These are phyloP conservation scores for Thera obeliscata DNA, from an alignment of 2,888 invertebrate genomes.

Conservation along the genomic window DNA sequence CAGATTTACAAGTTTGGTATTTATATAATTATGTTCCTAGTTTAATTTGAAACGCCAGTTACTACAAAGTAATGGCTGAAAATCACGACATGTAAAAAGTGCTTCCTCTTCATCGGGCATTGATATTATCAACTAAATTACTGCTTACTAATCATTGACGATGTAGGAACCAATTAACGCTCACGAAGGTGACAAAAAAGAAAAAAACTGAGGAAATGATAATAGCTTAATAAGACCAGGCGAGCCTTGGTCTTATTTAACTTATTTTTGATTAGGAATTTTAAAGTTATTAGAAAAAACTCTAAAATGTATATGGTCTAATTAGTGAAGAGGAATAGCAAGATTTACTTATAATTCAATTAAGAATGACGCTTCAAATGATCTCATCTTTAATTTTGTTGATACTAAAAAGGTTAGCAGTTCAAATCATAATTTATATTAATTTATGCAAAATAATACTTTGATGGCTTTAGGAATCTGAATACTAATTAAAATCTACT, in stretches of 20 bases:
- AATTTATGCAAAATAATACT: no score
- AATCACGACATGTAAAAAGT: constrained; percentile 25
- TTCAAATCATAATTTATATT: no score
- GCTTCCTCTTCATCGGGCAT: constrained; percentile 17
- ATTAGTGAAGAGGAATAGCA: no score
- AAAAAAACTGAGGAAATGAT: constrained; percentile 14
- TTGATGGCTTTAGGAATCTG: no score
- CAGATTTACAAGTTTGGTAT: neutral
- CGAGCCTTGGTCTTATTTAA: neutral
- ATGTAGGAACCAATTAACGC: constrained; percentile 26
- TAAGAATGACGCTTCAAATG: no score
- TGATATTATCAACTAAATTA: constrained; percentile 24
- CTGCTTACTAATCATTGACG: constrained; percentile 21
- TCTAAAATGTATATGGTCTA: no score
- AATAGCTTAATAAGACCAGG: neutral
- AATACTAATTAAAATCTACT: neutral
- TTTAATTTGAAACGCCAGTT: constrained; percentile 3
- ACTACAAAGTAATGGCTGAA: constrained; percentile 16
- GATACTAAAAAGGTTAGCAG: neutral
- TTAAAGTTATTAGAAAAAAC: no score
- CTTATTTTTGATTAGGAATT: neutral
- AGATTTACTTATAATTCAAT: no score
- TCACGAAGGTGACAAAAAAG: constrained; percentile 24
- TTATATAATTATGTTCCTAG: neutral
- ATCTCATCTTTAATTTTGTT: neutral